Base-by-base conservation (phyloP, 1,140 invertebrate species). In the Grapholita molesta region DNA sequence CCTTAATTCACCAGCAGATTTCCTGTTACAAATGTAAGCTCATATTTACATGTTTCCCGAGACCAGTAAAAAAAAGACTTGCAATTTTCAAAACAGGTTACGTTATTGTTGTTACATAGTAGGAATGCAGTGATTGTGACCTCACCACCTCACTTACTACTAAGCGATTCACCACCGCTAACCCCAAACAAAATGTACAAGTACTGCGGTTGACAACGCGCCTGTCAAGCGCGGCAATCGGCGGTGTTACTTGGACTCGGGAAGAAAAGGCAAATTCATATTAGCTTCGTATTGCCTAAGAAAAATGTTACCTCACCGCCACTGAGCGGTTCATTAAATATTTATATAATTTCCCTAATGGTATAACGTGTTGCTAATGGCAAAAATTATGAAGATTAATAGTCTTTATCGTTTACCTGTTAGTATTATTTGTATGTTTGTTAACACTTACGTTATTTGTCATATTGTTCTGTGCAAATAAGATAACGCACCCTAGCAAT, bases 401-500 rank as follows among this genome's bases (percentile, higher is more conserved):
- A 48, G 42, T 48, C 42, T 48, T 21, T n/a, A 21, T 48, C 5
- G 9, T 48, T 9, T 5, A 21, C 18, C 9, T 7, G 1, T 48
- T 18, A 15, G 42, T 21, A 18, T 30, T 30, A 30, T 48, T 48
- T 57, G 24, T 57, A n/a, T 15, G 53, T 57, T 57, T 57, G 53
- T 57, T 25, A 23, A 15, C 53, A 57, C 53, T 57, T 57, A 57
- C 53, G 24, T 57, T 57, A 57, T 57, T 57, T 57, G 53, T 57
- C 53, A 57, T 57, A 57, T 28, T 57, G 53, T 28, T 57, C 53
- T 57, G 53, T 25, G 24, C 53, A 57, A 24, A 57, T 28, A 57
- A 57, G 53, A 57, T 57, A 57, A 57, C 53, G 53, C 53, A 57
- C 53, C 53, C 53, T 48, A 28, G 53, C 23, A 57, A 25, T 57